Evolutionary conservation across 1,140 invertebrate species (phyloP), one percentile per base, ranked within the genome.

Genomic region (Macrobrachium rosenbergii): DNA sequence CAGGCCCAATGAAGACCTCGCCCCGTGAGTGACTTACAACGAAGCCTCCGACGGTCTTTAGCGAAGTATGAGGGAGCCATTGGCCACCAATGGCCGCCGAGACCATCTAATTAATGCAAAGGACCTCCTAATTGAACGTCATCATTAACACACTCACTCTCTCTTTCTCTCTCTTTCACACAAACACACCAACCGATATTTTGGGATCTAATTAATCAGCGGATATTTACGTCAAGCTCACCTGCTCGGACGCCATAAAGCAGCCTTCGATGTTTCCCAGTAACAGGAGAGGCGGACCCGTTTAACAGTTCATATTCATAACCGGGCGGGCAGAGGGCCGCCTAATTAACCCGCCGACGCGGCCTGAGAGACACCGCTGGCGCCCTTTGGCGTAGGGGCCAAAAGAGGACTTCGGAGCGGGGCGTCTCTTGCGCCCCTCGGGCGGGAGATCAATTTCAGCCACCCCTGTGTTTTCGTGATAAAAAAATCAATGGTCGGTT

Each of bases 401-500:
- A 16, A 45, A 23, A 23, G 28, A 19, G 11, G 52, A 2, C 0
- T 0, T 16, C 3, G 62, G 60, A 21, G 28, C 37, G n/a, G 7
- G 2, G 2, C 7, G 76, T 17, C 60, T 43, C 76, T 67, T 85
- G 19, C 60, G 83, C 60, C 83, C 60, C n/a, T 85, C 21, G 7
- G 23, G 17, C 43, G 8, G n/a, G 59, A 73, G 77, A 85, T 85
- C 83, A 78, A 64, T 85, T 77, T 85, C 83, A 79, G 75, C 52
- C 75, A 59, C 73, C 75, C 28, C 73, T 78, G 83, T 85, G 78
- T 85, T 85, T 85, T 85, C 76, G 52, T 69, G 83, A 85, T 85
- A 88, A 88, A 88, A 37, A 88, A 88, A 88, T 88, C 87, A 84
- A 88, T 88, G 87, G 83, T 75, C 37, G 72, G 75, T 83, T 83